These are phyloP conservation scores for Gerris lacustris DNA, from an alignment of 2,888 invertebrate genomes.

Conservation along the genomic window DNA sequence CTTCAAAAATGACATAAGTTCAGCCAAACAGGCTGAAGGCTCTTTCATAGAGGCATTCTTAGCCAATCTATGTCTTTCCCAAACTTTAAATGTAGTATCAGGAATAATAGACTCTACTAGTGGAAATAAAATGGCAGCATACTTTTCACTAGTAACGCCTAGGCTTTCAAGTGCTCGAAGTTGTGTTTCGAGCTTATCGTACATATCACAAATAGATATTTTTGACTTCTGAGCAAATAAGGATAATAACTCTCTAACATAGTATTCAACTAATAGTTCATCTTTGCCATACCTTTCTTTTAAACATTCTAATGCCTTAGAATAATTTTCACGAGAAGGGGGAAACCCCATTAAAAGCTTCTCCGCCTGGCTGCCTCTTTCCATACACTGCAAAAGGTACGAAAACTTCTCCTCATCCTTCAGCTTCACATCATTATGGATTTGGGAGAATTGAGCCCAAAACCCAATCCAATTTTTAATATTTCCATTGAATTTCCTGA, in stretches of 20 bases:
- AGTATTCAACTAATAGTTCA: conserved; percentile 26
- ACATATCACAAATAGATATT: conserved; percentile 21
- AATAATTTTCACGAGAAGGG: conserved; percentile 29
- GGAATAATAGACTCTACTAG: conserved; percentile 33
- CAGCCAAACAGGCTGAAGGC: conserved; percentile 16
- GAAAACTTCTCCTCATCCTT: conserved; percentile 28
- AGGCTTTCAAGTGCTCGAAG: conserved; percentile 31
- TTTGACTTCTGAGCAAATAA: conserved; percentile 21
- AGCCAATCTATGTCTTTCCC: conserved; percentile 24
- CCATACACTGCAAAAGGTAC: conserved; percentile 25
- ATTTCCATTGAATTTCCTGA: conserved; percentile 28
- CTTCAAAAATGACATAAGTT: conserved; percentile 27
- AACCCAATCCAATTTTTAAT: conserved; percentile 29
- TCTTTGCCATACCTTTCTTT: conserved; percentile 27
- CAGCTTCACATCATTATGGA: conserved; percentile 27
- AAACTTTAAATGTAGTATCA: conserved; percentile 29
- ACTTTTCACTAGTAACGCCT: conserved; percentile 31
- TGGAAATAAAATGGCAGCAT: conserved; percentile 32
- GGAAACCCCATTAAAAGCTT: conserved; percentile 29
- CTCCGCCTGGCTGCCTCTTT: conserved; percentile 25
- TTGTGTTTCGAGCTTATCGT: conserved; percentile 32
- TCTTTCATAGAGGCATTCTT: conserved; percentile 16
- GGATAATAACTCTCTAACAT: not conserved
- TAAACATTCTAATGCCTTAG: conserved; percentile 25
- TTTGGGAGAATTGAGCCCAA: conserved; percentile 30